A percentile compares a stretch with the other conserved stretches of the same genome.
These are phyloP conservation scores for Reticulitermes lucifugus DNA, from an alignment of 2,888 invertebrate genomes.

Conservation along the genomic window DNA sequence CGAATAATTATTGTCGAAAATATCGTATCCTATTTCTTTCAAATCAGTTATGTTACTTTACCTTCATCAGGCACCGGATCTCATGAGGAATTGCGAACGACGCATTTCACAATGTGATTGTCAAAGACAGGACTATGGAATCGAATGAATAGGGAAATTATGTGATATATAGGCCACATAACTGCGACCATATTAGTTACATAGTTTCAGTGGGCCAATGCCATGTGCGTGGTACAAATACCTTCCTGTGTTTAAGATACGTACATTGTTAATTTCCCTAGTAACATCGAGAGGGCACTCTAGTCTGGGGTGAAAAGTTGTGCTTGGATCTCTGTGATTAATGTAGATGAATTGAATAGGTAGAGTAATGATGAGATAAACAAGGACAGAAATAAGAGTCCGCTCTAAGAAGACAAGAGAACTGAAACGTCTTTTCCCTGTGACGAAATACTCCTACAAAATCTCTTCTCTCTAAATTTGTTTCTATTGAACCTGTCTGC, in stretches of 20 bases:
- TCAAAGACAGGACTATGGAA: too few species aligned
- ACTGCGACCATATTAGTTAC: too few species aligned
- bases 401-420: neutral
- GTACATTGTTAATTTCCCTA: slow-evolving; percentile 3
- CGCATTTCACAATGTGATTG: too few species aligned
- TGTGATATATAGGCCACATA: too few species aligned
- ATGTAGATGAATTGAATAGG: slow-evolving; percentile 20
- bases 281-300: neutral
- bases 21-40: too few species aligned
- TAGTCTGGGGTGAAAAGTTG: neutral
- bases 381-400: neutral
- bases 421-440: neutral
- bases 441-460: neutral
- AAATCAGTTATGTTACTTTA: too few species aligned
- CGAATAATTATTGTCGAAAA: too few species aligned
- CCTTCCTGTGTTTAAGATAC: neutral
- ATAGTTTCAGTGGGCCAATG: too few species aligned
- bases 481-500: neutral
- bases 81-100: too few species aligned
- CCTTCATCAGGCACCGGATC: too few species aligned
- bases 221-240: too few species aligned
- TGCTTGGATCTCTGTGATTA: slow-evolving; percentile 22
- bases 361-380: slow-evolving; percentile 20
- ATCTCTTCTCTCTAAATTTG: neutral
- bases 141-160: too few species aligned